Conservation (phyloP, 1,140 invertebrate species). For the Olivierus martensii region DNA sequence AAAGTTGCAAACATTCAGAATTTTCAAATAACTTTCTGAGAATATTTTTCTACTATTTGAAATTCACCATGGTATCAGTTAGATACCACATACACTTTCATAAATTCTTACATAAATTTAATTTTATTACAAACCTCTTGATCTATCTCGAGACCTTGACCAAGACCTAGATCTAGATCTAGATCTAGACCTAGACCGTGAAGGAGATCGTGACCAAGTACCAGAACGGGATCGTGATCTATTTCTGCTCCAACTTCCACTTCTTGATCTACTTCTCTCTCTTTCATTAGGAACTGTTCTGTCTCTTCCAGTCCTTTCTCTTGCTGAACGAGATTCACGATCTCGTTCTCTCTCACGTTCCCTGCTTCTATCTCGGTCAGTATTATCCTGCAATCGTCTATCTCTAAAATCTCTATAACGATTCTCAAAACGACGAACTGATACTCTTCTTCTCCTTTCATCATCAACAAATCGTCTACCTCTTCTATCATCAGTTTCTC, state of each 20-base stretch:
- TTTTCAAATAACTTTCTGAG: no score
- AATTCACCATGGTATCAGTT: no score
- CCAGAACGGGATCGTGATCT: constrained; percentile 22
- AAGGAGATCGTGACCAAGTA: constrained; percentile 17
- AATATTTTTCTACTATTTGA: no score
- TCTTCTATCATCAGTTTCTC: constrained; percentile 11
- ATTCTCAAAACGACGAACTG: background rate
- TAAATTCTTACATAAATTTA: no score
- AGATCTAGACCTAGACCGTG: constrained; percentile 21
- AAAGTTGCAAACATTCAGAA: no score
- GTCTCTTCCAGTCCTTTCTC: constrained; percentile 14
- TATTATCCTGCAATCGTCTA: background rate
- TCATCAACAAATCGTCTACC: background rate
- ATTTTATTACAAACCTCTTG: no score
- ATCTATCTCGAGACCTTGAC: constrained; percentile 3
- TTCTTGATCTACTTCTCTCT: constrained; percentile 12
- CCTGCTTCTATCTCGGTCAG: constrained; percentile 30
- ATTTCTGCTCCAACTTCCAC: constrained; percentile 14
- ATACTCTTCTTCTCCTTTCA: constrained; percentile 1
- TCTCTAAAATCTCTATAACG: background rate
- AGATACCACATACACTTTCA: no score
- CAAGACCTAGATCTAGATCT: constrained; percentile 22
- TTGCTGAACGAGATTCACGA: constrained; percentile 32
- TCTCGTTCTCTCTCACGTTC: constrained; percentile 33
- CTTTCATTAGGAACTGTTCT: constrained; percentile 12